These are phyloP conservation scores for Synanthedon formicaeformis DNA, from an alignment of 2,888 invertebrate genomes.

Conservation along the genomic window DNA sequence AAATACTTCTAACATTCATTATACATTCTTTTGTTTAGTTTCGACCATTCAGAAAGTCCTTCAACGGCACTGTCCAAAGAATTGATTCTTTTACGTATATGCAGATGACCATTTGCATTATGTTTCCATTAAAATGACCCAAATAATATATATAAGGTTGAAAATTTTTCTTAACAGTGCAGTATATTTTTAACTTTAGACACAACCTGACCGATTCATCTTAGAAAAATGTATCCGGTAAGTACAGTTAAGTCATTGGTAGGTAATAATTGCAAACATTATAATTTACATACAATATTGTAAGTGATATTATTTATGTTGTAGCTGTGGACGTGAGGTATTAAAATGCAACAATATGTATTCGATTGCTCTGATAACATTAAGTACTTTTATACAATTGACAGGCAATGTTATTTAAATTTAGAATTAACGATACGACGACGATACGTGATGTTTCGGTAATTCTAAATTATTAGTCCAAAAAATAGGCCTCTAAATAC, in stretches of 20 bases:
- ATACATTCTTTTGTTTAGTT: conserved; percentile 57
- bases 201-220: conserved; percentile 15
- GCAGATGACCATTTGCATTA: conserved; percentile 31
- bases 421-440: too few species aligned
- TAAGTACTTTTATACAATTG: conserved; percentile 7
- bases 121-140: conserved; percentile 27
- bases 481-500: too few species aligned
- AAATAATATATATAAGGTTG: conserved; percentile 43
- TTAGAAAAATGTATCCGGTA: neutral
- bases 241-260: neutral
- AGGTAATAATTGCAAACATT: neutral
- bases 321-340: neutral
- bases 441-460: too few species aligned
- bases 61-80: conserved; percentile 37
- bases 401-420: conserved; percentile 17
- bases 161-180: conserved; percentile 20
- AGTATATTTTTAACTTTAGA: conserved; percentile 24
- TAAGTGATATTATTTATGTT: conserved; percentile 6
- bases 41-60: conserved; percentile 42
- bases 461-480: too few species aligned
- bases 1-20: conserved; percentile 23
- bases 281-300: neutral
- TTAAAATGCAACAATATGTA: neutral
- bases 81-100: conserved; percentile 37
- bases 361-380: too few species aligned